These are phyloP conservation scores for Limenitis camilla DNA, from an alignment of 2,888 invertebrate species.

Conservation along the genomic window DNA sequence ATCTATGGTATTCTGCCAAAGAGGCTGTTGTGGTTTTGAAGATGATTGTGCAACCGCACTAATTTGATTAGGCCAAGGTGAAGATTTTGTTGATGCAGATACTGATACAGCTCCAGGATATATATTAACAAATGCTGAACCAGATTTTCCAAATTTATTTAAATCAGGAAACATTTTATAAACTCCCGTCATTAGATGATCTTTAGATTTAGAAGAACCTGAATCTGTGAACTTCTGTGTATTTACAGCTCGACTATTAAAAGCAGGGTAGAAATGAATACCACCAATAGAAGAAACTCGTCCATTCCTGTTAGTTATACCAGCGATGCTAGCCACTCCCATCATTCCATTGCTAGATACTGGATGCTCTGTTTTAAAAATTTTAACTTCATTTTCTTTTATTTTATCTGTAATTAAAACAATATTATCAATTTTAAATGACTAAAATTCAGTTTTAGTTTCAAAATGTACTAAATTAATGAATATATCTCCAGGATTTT, in stretches of 20 bases:
- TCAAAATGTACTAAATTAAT: too few species aligned
- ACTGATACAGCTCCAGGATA: neutral
- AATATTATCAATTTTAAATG: neutral
- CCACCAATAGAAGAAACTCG: slow-evolving; percentile 44
- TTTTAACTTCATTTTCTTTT: neutral
- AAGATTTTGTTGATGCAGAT: neutral
- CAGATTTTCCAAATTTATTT: neutral
- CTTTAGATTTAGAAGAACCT: neutral
- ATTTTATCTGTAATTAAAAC: slow-evolving; percentile 18
- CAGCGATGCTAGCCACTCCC: slow-evolving; percentile 46
- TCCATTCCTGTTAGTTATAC: slow-evolving; percentile 45
- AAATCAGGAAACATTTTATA: neutral
- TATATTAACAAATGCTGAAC: neutral
- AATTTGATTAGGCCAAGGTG: too few species aligned
- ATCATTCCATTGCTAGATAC: slow-evolving; percentile 25
- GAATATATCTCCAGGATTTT: too few species aligned
- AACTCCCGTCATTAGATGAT: neutral
- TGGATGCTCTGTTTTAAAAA: neutral
- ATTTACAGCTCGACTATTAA: slow-evolving; percentile 8
- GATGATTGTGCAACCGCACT: slow-evolving; percentile 38
- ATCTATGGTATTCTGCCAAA: slow-evolving; percentile 26
- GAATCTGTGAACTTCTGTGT: neutral
- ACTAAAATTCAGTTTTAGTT: too few species aligned
- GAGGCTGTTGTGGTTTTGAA: slow-evolving; percentile 24
- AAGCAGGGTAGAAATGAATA: slow-evolving; percentile 39